These are phyloP conservation scores for Isoperla grammatica DNA, from an alignment of 2,888 invertebrate species.

Conservation along the genomic window DNA sequence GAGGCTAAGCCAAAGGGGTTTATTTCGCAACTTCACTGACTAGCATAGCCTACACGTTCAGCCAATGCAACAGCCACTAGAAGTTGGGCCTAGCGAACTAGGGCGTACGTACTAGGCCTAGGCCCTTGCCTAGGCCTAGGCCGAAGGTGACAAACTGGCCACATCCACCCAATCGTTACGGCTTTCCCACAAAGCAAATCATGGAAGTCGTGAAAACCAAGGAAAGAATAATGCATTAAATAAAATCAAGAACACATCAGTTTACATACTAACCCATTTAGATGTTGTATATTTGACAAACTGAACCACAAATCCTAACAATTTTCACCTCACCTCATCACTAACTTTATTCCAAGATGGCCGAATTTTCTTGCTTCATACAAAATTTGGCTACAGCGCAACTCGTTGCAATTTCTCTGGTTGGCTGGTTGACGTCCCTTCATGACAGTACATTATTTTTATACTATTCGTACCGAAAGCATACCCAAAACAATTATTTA, in stretches of 20 bases:
- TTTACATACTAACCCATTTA: slow-evolving; percentile 34
- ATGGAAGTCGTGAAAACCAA: no score
- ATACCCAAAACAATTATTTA: not conserved
- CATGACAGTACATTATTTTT: slow-evolving; percentile 13
- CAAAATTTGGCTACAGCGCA: slow-evolving; percentile 35
- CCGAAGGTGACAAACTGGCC: slow-evolving; percentile 29
- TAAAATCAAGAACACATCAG: slow-evolving; percentile 2
- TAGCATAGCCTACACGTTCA: no score
- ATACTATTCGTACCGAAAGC: not conserved
- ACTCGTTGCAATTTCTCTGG: slow-evolving; percentile 31
- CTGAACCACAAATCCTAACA: slow-evolving; percentile 32
- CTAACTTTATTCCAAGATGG: slow-evolving; percentile 38
- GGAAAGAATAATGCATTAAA: no score
- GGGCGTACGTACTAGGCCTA: no score
- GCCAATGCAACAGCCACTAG: no score
- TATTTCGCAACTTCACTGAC: no score
- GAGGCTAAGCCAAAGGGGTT: no score
- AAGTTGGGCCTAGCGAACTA: no score
- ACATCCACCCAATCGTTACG: slow-evolving; percentile 27
- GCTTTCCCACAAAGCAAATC: not conserved
- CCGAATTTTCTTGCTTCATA: slow-evolving; percentile 36
- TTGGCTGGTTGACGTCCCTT: slow-evolving; percentile 31
- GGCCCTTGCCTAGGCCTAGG: not conserved
- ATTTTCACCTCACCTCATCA: slow-evolving; percentile 34
- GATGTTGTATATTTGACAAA: slow-evolving; percentile 31